A percentile compares a stretch with the other conserved stretches of the same genome.
phyloP scores from a whole-genome alignment of 2,113 vertebrate species.

The Hirundichthys speculiger region DNA sequence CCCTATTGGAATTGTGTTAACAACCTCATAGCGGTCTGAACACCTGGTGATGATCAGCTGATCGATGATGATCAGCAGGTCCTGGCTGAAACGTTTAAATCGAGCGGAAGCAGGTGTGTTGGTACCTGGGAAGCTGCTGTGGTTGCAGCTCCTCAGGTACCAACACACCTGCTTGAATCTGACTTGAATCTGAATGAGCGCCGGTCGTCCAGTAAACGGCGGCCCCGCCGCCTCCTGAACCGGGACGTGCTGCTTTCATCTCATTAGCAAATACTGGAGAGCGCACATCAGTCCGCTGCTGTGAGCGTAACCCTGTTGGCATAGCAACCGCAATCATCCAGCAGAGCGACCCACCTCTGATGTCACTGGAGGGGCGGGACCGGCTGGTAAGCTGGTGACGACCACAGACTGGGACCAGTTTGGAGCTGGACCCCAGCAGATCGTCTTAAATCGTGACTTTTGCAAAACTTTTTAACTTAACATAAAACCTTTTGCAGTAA shows the following conservation, averaged over 20 bases:
- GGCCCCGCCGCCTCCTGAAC: neutral
- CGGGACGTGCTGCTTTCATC: neutral
- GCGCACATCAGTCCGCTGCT: conserved; percentile 7
- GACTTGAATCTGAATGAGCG: conserved; percentile 5
- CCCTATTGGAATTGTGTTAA: too few species aligned
- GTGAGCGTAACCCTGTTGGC: conserved; percentile 45
- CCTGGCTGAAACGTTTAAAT: too few species aligned
- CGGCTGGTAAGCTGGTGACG: conserved; percentile 20
- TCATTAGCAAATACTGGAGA: conserved; percentile 7
- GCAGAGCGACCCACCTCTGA: conserved; percentile 32
- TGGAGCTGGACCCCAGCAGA: too few species aligned
- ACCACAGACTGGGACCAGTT: too few species aligned
- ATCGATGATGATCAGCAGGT: neutral
- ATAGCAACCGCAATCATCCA: conserved; percentile 55
- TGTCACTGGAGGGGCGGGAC: conserved; percentile 39
- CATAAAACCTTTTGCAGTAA: too few species aligned
- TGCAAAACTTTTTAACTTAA: too few species aligned
- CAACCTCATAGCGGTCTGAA: too few species aligned
- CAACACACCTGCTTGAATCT: too few species aligned
- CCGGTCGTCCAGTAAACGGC: conserved; percentile 7
- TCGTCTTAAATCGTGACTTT: too few species aligned
- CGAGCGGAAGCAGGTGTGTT: too few species aligned
- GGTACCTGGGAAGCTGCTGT: too few species aligned
- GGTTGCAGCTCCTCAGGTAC: neutral
- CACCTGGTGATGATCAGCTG: too few species aligned